These are phyloP conservation scores for Allygus modestus DNA, from an alignment of 2,888 invertebrate species.

Conservation along the genomic window DNA sequence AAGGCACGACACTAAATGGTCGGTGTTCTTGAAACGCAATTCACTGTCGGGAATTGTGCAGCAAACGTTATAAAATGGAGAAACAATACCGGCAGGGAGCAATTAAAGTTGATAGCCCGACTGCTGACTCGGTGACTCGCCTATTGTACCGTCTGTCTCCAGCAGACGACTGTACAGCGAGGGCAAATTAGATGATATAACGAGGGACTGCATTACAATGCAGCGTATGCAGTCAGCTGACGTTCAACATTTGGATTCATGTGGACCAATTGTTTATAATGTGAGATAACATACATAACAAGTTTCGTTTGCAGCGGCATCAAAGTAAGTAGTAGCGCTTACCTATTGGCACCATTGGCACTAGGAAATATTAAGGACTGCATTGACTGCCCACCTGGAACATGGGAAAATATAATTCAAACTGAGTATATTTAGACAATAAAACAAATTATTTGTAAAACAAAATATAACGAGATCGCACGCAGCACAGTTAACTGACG, in stretches of 20 bases:
- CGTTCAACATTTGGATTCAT: too few relatives aligned
- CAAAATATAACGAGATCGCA: too few relatives aligned
- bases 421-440: not conserved
- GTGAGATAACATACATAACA: not conserved
- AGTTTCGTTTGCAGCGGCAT: not conserved
- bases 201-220: too few relatives aligned
- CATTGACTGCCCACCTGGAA: constrained; percentile 1
- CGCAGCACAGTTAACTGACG: too few relatives aligned
- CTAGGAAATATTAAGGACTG: not conserved
- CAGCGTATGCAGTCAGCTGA: too few relatives aligned
- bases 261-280: too few relatives aligned
- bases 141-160: constrained; percentile 2
- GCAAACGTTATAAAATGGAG: constrained; percentile 18
- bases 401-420: not conserved
- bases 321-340: not conserved
- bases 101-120: constrained; percentile 27
- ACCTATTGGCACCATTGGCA: not conserved
- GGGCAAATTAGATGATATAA: too few relatives aligned
- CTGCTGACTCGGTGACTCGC: not conserved
- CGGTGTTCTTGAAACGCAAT: constrained; percentile 16
- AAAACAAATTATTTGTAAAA: not conserved
- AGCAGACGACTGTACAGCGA: not conserved
- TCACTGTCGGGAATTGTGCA: constrained; percentile 7
- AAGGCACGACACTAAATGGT: not conserved
- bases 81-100: constrained; percentile 24